Conservation (phyloP, 2,113 vertebrate species). For the Neolamprologus fasciatus region DNA sequence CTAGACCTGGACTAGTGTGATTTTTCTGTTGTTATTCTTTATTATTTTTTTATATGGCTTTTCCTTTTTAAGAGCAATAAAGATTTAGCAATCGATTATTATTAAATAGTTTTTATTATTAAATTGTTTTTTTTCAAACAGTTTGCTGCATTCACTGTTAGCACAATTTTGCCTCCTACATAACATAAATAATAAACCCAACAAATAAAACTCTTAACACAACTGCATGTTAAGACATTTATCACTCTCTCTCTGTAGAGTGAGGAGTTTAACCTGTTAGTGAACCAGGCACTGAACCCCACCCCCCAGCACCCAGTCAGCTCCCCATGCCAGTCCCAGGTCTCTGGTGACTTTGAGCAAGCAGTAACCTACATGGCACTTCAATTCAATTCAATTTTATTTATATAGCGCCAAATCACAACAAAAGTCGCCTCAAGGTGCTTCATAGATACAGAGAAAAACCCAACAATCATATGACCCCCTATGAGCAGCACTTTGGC, state of each 20-base stretch:
- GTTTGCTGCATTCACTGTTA: neutral
- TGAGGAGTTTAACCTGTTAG: conserved; percentile 29
- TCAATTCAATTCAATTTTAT: too few species aligned
- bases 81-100: neutral
- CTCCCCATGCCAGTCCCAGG: neutral
- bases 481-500: too few species aligned
- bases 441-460: too few species aligned
- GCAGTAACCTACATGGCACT: neutral
- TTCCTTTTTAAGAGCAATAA: neutral
- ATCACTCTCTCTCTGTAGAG: conserved; percentile 14
- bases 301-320: neutral
- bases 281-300: conserved; percentile 1
- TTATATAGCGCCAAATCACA: too few species aligned
- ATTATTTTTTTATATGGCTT: neutral
- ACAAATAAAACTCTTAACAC: neutral
- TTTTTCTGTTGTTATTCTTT: neutral
- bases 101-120: neutral
- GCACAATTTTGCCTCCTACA: neutral
- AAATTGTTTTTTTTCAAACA: neutral
- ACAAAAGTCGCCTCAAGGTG: too few species aligned
- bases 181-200: neutral
- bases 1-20: neutral
- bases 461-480: too few species aligned
- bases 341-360: neutral
- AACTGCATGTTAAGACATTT: neutral